Percentiles rank a stretch among this genome's conserved stretches.
These are phyloP conservation scores for Serilophus lunatus DNA, from an alignment of 2,113 vertebrate genomes.

Conservation along the genomic window DNA sequence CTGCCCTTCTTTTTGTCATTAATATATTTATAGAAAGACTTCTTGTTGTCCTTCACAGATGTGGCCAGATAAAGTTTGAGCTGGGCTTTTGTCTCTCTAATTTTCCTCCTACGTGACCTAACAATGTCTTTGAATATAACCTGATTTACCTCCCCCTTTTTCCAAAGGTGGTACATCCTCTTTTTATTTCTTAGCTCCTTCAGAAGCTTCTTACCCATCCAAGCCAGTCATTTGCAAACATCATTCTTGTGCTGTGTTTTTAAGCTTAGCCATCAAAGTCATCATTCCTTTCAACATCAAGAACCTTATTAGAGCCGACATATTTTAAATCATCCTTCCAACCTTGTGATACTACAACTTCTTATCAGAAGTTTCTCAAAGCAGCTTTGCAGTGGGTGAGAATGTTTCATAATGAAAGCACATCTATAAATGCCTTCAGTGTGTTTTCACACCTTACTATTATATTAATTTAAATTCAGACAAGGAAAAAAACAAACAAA, in stretches of 20 bases:
- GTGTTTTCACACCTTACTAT: not conserved
- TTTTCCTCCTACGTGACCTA: too few species aligned
- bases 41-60: too few species aligned
- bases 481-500: not conserved
- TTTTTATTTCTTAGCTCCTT: too few species aligned
- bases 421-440: not conserved
- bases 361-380: not conserved
- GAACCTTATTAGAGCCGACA: not conserved
- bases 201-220: too few species aligned
- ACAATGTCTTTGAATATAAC: too few species aligned
- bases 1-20: too few species aligned
- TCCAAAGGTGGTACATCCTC: too few species aligned
- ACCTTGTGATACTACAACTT: not conserved
- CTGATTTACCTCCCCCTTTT: too few species aligned
- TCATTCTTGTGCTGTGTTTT: not conserved
- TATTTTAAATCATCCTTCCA: not conserved
- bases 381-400: not conserved
- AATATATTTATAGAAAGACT: too few species aligned
- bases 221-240: too few species aligned
- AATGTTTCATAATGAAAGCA: not conserved
- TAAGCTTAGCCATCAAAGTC: not conserved
- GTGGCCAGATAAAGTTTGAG: too few species aligned
- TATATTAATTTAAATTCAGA: not conserved
- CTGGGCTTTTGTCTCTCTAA: too few species aligned
- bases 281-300: not conserved